Percentiles rank a stretch among this genome's conserved stretches.
Conservation (phyloP, 64 coral and sea anemone genomes). For the Astreopora myriophthalma region DNA sequence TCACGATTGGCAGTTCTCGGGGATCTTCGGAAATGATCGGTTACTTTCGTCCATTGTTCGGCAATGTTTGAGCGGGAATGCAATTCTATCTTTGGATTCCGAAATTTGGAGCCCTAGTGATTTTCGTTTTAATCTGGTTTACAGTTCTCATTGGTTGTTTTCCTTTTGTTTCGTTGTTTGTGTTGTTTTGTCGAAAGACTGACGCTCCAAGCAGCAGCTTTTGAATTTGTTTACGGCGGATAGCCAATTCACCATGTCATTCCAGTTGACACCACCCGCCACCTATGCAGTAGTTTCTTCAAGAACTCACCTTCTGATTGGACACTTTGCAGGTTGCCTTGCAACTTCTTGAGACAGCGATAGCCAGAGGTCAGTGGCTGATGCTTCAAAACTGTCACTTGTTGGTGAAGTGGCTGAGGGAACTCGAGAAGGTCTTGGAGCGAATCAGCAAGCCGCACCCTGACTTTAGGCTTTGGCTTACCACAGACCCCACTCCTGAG, state of each 20-base stretch:
- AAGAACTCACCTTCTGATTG: not conserved
- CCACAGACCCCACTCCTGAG: slow-evolving; percentile 96
- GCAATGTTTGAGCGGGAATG: no score
- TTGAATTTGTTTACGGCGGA: no score
- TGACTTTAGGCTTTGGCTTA: slow-evolving; percentile 96
- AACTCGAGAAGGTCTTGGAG: slow-evolving; percentile 94
- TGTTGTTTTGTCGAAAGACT: no score
- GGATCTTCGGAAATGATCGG: not conserved
- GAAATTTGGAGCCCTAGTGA: no score
- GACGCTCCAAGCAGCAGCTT: no score
- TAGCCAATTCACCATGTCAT: no score
- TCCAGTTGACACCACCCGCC: not conserved
- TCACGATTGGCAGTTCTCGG: not conserved
- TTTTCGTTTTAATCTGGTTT: no score
- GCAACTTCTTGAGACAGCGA: slow-evolving; percentile 95
- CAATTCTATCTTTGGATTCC: no score
- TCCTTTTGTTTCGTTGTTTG: no score
- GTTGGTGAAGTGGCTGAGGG: slow-evolving; percentile 95
- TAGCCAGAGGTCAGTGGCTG: slow-evolving; percentile 97
- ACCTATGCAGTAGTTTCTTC: not conserved
- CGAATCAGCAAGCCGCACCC: slow-evolving; percentile 97
- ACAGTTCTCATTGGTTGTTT: no score
- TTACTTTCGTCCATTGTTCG: not conserved
- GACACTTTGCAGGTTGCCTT: slow-evolving; percentile 71
- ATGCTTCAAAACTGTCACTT: slow-evolving; percentile 99